Percentiles rank a stretch among this genome's conserved stretches.
Conservation (phyloP, 2,113 vertebrate genomes). For the Spea multiplicata region DNA sequence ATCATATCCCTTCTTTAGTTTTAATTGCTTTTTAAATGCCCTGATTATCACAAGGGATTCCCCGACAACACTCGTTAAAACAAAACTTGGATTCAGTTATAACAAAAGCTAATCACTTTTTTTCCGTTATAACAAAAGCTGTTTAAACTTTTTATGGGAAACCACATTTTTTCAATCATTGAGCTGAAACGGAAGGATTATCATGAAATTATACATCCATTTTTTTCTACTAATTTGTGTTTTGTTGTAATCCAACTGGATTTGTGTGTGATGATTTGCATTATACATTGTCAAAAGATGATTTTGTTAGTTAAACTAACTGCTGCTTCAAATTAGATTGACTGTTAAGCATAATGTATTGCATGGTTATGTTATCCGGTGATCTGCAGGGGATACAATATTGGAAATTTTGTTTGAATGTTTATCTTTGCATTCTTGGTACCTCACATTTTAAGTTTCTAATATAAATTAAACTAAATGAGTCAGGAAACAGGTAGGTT, state of each 20-base stretch:
- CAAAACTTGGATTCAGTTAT: constrained; percentile 5
- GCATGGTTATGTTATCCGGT: background rate
- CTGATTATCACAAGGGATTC: constrained; percentile 8
- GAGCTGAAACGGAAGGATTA: background rate
- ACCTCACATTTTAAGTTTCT: constrained; percentile 5
- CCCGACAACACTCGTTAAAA: constrained; percentile 7
- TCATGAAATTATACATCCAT: background rate
- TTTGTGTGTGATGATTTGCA: background rate
- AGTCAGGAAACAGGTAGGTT: background rate
- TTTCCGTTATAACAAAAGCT: background rate
- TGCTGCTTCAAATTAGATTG: constrained; percentile 16
- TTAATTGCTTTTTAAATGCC: constrained; percentile 12
- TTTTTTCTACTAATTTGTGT: constrained; percentile 7
- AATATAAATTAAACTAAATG: background rate
- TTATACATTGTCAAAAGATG: background rate
- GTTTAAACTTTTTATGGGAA: background rate
- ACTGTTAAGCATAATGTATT: background rate
- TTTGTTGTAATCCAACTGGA: constrained; percentile 1
- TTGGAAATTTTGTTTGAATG: background rate
- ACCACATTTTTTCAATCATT: background rate
- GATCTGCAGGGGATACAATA: background rate
- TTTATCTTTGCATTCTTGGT: background rate
- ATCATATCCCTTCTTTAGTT: background rate
- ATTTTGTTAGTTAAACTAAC: constrained; percentile 3
- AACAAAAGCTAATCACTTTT: constrained; percentile 15